Conservation (phyloP, 2,113 vertebrate species). For the Trematocara macrostoma region DNA sequence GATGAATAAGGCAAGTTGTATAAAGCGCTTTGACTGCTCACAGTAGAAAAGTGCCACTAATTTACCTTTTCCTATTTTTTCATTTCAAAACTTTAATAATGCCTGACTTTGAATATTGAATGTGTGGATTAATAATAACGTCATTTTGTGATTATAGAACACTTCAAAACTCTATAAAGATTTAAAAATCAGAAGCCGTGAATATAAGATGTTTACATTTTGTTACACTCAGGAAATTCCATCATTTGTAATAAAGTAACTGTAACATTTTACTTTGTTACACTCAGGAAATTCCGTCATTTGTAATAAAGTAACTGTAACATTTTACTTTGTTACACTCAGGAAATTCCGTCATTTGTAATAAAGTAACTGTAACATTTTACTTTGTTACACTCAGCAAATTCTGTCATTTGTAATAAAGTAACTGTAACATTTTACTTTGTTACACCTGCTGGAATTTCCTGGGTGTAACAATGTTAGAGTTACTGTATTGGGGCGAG, state of each 20-base stretch:
- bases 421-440: neutral
- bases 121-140: neutral
- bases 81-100: neutral
- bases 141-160: rapidly evolving
- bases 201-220: neutral
- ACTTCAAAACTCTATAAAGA: neutral
- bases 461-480: neutral
- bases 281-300: no score
- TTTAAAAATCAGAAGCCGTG: neutral
- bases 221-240: neutral
- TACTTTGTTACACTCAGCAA: no score
- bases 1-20: neutral
- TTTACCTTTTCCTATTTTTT: neutral
- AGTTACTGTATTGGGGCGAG: neutral
- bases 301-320: no score
- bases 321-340: no score
- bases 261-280: neutral
- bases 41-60: neutral
- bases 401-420: no score
- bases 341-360: no score
- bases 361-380: no score
- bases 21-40: neutral
- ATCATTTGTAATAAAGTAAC: rapidly evolving
- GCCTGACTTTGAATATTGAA: neutral
- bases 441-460: neutral